A percentile compares a stretch with the other conserved stretches of the same genome.
Evolutionary conservation across 2,113 vertebrate genomes (phyloP).

Genomic region (Thunnus thynnus): DNA sequence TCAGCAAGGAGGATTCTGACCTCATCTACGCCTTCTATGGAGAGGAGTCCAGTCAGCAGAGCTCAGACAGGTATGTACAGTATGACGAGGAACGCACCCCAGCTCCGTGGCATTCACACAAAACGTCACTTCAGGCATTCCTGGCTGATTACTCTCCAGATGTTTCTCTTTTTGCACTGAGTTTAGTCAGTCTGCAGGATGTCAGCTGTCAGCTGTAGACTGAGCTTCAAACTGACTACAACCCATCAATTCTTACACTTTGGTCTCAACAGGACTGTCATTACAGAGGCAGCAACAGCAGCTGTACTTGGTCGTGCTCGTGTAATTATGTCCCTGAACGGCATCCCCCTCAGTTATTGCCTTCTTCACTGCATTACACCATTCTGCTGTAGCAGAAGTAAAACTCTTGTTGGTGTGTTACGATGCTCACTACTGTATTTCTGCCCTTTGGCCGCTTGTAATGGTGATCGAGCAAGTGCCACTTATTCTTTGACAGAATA

Average conservation of each 20-base stretch:
- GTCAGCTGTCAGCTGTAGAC: constrained; percentile 8
- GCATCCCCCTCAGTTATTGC: too few relatives aligned
- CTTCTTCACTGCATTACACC: too few relatives aligned
- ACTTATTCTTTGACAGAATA: too few relatives aligned
- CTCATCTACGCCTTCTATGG: constrained; percentile 93
- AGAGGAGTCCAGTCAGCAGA: constrained; percentile 89
- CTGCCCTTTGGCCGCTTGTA: too few relatives aligned
- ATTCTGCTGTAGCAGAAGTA: too few relatives aligned
- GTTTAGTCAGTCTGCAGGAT: constrained; percentile 13
- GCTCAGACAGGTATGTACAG: constrained; percentile 89
- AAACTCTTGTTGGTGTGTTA: too few relatives aligned
- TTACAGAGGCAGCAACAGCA: too few relatives aligned
- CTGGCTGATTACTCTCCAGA: constrained; percentile 50
- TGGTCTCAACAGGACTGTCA: background rate
- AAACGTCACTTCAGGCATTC: constrained; percentile 54
- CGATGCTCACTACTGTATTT: too few relatives aligned
- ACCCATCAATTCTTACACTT: background rate
- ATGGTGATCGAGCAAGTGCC: too few relatives aligned
- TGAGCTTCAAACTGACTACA: background rate
- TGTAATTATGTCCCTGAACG: too few relatives aligned
- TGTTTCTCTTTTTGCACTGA: constrained; percentile 37
- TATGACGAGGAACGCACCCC: background rate
- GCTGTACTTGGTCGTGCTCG: too few relatives aligned
- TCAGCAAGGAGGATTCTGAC: constrained; percentile 97
- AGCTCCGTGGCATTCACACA: constrained; percentile 12